Percentiles rank a stretch among this genome's conserved stretches.
phyloP scores from a whole-genome alignment of 2,888 invertebrate genomes.

The Euplagia quadripunctaria region DNA sequence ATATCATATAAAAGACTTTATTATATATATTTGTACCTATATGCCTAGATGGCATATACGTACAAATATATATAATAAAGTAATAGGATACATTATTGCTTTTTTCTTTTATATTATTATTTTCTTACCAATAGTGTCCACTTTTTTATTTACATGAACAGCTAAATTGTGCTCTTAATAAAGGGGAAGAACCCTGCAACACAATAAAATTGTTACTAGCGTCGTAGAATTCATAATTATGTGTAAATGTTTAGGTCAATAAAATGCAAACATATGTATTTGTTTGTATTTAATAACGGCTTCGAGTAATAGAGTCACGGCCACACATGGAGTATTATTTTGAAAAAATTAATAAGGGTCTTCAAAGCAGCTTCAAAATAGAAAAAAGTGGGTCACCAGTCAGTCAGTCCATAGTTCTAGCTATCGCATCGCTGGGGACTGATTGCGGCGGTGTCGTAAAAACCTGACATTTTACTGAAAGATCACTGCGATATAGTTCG shows the following conservation, averaged over 20 bases:
- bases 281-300: background rate
- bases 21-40: too few relatives aligned
- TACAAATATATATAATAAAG: too few relatives aligned
- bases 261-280: too few relatives aligned
- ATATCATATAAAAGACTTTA: too few relatives aligned
- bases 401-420: background rate
- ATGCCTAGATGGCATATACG: too few relatives aligned
- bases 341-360: background rate
- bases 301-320: background rate
- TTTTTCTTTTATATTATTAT: too few relatives aligned
- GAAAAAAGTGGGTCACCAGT: background rate
- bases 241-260: too few relatives aligned
- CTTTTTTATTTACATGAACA: background rate
- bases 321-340: background rate
- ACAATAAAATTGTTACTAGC: background rate
- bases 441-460: background rate
- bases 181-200: background rate
- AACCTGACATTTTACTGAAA: background rate
- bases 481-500: background rate
- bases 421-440: background rate
- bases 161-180: background rate
- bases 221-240: too few relatives aligned
- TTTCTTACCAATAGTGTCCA: too few relatives aligned
- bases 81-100: too few relatives aligned
- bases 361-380: background rate